Base-by-base conservation (phyloP, 2,113 vertebrate species). In the Eptesicus fuscus region DNA sequence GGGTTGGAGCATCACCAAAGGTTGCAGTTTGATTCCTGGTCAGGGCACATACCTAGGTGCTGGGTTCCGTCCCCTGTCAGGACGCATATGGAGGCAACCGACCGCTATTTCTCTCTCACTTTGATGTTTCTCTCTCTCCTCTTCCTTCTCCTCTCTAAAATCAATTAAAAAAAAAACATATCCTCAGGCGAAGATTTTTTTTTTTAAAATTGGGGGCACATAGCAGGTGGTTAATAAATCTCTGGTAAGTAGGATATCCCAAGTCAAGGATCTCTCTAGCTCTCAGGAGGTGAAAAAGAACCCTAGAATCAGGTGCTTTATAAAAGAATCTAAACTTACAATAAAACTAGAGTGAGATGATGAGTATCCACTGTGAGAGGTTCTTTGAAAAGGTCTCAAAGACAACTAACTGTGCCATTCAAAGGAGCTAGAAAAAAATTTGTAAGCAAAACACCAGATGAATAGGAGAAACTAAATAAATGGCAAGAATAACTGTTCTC, bases 381-480 rank as follows among this genome's bases (percentile, higher is more conserved):
- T 37, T 76, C 28, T 63, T 42, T 91, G 59, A 95, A 95, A 90
- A 91, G 70, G 12, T 7, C 14, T 59, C 4, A 32, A 70, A 25
- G 37, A 63, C 7, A 79, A 44, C 76, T 53, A 79, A 44, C 76
- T 53, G 30, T 61, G n/a, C 51, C 61, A 78, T 70, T 51, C n/a
- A 59, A 91, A 87, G 37, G 18, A 84, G 14, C 8, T 51, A 28
- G 35, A 76, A 84, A 84, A 84, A 28, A 80, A 65, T 23, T 32
- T n/a, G 4, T 49, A 88, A 87, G 71, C 51, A 80, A 65, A 91
- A 79, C 2, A 67, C 40, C 28, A 93, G 47, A 4, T 51, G 16
- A 53, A 30, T 47, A 32, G 28, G 40, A 88, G 25, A 87, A 94
- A 79, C 49, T 35, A 82, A 82, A 89, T 56, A 88, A 95, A 95